Evolutionary conservation across 2,797 vertebrate species (phyloP).

Genomic region (Denticeps clupeoides): DNA sequence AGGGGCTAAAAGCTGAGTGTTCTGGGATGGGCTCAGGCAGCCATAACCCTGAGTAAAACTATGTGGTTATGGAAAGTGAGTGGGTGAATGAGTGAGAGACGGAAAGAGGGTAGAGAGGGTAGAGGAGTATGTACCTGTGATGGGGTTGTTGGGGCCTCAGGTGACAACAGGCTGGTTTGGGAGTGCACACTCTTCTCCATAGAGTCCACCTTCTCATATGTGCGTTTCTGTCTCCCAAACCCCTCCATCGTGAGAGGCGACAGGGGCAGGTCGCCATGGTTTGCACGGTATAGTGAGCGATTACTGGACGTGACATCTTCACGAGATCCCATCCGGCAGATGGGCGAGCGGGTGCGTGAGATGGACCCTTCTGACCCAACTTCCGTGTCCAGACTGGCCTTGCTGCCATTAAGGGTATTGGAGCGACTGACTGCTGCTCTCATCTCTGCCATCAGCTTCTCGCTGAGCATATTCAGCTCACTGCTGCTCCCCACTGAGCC

Average conservation of each 20-base stretch:
- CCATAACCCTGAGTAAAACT: too few relatives aligned
- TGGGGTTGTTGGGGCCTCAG: slow-evolving; percentile 28
- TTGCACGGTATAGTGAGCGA: slow-evolving; percentile 48
- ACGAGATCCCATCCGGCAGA: slow-evolving; percentile 36
- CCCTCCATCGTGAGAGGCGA: slow-evolving; percentile 38
- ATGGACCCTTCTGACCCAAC: slow-evolving; percentile 41
- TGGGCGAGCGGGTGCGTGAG: slow-evolving; percentile 47
- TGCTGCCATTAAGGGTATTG: slow-evolving; percentile 49
- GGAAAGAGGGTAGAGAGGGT: too few relatives aligned
- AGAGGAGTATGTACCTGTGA: slow-evolving; percentile 53
- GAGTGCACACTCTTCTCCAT: slow-evolving; percentile 56
- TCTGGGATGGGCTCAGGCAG: too few relatives aligned
- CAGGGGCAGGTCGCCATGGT: slow-evolving; percentile 24
- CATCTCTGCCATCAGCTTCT: slow-evolving; percentile 70
- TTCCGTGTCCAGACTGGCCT: slow-evolving; percentile 53
- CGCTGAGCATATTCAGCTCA: slow-evolving; percentile 57
- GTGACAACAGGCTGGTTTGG: slow-evolving; percentile 49
- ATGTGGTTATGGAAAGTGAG: too few relatives aligned
- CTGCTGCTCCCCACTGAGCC: slow-evolving; percentile 61
- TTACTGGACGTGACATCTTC: slow-evolving; percentile 51
- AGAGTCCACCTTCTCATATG: slow-evolving; percentile 65
- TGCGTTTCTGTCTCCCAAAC: slow-evolving; percentile 55
- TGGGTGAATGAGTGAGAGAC: too few relatives aligned
- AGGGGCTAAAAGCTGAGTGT: too few relatives aligned
- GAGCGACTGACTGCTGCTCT: slow-evolving; percentile 58